phyloP scores from a whole-genome alignment of 2,797 vertebrate genomes.

The Hephaestus fuliginosus region DNA sequence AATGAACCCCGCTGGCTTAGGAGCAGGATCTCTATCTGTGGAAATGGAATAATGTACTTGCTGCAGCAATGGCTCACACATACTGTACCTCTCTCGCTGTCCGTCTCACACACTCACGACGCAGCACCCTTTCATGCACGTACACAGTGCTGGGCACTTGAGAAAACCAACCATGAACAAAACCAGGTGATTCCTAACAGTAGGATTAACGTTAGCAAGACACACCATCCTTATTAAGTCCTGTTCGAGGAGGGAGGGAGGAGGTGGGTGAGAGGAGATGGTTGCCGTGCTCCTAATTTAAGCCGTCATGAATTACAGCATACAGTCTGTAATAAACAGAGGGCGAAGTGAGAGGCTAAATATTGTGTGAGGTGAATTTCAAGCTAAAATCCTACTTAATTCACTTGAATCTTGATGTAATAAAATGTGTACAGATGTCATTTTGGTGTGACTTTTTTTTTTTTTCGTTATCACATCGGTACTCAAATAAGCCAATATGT shows the following conservation, averaged over 20 bases:
- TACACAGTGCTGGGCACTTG: background rate
- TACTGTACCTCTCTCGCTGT: conserved; percentile 1
- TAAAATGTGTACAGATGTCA: background rate
- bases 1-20: conserved; percentile 56
- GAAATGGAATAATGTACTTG: conserved; percentile 36
- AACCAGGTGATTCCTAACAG: background rate
- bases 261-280: background rate
- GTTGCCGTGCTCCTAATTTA: background rate
- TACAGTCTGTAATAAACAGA: too few relatives aligned
- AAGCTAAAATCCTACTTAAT: background rate
- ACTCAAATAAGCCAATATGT: too few relatives aligned
- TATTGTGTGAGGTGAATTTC: background rate
- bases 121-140: background rate
- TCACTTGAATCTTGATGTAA: background rate
- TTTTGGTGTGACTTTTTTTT: background rate
- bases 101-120: background rate
- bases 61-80: conserved; percentile 20
- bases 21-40: conserved; percentile 36
- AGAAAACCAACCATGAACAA: conserved; percentile 1
- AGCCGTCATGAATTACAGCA: background rate
- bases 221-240: background rate
- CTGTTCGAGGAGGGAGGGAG: background rate
- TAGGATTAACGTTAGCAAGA: background rate
- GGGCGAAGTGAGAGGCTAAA: background rate
- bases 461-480: too few relatives aligned